Conservation (phyloP, 2,888 invertebrate species). For the Biston stratarius region DNA sequence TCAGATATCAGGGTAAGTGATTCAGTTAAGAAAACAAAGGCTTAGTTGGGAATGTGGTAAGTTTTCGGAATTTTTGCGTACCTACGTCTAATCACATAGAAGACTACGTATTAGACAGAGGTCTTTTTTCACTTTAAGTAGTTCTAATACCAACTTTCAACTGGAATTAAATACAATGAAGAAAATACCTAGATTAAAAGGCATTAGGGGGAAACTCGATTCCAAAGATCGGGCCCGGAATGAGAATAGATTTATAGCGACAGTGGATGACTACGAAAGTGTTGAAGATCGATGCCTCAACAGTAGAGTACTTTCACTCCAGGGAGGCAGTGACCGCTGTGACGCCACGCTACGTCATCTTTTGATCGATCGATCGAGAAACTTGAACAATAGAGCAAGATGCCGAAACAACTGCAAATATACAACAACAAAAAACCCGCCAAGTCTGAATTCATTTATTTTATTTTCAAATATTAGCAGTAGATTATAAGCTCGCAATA, state of each 20-base stretch:
- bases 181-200: no score
- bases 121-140: not conserved
- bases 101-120: no score
- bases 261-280: constrained; percentile 65
- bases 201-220: constrained; percentile 60
- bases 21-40: no score
- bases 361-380: constrained; percentile 17
- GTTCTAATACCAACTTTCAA: not conserved
- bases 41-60: no score
- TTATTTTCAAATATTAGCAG: no score
- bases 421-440: no score
- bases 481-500: no score
- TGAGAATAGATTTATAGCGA: constrained; percentile 71
- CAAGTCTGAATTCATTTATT: no score
- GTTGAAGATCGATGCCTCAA: constrained; percentile 73
- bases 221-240: constrained; percentile 63
- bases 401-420: not conserved
- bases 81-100: no score
- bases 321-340: constrained; percentile 58
- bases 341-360: constrained; percentile 58
- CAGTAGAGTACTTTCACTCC: constrained; percentile 75
- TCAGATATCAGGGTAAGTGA: no score
- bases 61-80: no score
- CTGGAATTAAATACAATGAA: not conserved
- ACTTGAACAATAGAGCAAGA: not conserved